Conservation (phyloP, 2,888 invertebrate species). For the Ormyrus rosae region DNA sequence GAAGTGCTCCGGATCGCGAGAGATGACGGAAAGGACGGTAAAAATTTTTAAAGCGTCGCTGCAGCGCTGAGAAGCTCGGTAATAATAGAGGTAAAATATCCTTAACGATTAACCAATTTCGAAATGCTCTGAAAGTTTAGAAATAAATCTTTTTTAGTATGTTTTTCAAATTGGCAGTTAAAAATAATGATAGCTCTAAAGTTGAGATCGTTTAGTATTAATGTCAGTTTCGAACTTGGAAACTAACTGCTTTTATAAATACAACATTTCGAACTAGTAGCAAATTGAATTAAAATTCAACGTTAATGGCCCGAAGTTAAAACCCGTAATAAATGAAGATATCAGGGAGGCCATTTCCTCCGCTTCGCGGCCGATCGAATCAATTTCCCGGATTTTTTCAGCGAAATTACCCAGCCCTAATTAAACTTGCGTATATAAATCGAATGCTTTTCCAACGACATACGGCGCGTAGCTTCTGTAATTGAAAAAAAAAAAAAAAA, state of each 20-base stretch:
- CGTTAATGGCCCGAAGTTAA: not conserved
- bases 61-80: not conserved
- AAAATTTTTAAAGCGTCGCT: not conserved
- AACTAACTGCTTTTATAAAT: too few relatives aligned
- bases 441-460: too few relatives aligned
- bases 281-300: not conserved
- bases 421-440: not conserved
- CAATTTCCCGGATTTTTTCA: too few relatives aligned
- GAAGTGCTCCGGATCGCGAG: too few relatives aligned
- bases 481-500: not conserved
- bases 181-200: too few relatives aligned
- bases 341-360: not conserved
- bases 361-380: not conserved
- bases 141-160: too few relatives aligned
- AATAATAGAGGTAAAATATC: not conserved
- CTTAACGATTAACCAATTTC: too few relatives aligned
- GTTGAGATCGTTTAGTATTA: too few relatives aligned
- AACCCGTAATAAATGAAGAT: constrained; percentile 13
- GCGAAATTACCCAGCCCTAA: not conserved
- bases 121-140: too few relatives aligned
- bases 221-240: too few relatives aligned
- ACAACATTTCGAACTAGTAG: not conserved
- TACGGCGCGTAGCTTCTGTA: too few relatives aligned
- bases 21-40: not conserved
- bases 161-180: too few relatives aligned